phyloP scores from a whole-genome alignment of 1,140 invertebrate genomes.

The Procambarus clarkii region DNA sequence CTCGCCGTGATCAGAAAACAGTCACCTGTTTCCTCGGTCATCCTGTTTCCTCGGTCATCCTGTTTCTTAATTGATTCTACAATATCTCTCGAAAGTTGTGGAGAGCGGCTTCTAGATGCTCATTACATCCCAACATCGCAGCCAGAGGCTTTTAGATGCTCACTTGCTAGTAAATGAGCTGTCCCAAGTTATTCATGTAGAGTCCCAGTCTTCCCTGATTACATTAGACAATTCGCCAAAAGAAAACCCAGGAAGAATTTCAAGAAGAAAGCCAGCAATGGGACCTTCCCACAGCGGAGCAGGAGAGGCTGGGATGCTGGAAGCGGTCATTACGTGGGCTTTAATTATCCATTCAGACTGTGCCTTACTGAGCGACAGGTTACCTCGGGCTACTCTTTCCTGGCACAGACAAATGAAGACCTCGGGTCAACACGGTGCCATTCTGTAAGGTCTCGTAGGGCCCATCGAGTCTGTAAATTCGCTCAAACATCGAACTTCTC shows the following conservation, averaged over 20 bases:
- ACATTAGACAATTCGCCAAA: neutral
- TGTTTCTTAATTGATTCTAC: conserved; percentile 46
- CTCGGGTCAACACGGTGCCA: conserved; percentile 48
- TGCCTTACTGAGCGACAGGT: conserved; percentile 68
- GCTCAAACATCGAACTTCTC: neutral
- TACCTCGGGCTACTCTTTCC: conserved; percentile 54
- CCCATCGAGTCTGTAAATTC: neutral
- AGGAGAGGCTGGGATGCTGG: conserved; percentile 11
- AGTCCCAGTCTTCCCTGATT: too few species aligned
- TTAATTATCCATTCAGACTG: conserved; percentile 68
- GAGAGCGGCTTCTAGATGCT: too few species aligned
- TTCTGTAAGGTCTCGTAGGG: neutral
- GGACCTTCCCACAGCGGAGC: neutral
- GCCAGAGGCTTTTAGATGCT: conserved; percentile 33
- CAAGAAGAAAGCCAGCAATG: neutral
- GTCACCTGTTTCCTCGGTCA: conserved; percentile 46
- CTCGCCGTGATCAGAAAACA: too few species aligned
- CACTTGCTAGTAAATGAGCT: conserved; percentile 34
- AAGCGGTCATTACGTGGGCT: conserved; percentile 59
- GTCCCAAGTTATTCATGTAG: neutral
- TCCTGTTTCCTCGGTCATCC: conserved; percentile 53
- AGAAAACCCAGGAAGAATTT: neutral
- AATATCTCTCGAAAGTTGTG: too few species aligned
- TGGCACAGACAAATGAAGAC: conserved; percentile 61
- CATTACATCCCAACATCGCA: conserved; percentile 43